Percentiles rank a stretch among this genome's conserved stretches.
Evolutionary conservation across 2,797 vertebrate genomes (phyloP).

Genomic region (Cygnus olor): DNA sequence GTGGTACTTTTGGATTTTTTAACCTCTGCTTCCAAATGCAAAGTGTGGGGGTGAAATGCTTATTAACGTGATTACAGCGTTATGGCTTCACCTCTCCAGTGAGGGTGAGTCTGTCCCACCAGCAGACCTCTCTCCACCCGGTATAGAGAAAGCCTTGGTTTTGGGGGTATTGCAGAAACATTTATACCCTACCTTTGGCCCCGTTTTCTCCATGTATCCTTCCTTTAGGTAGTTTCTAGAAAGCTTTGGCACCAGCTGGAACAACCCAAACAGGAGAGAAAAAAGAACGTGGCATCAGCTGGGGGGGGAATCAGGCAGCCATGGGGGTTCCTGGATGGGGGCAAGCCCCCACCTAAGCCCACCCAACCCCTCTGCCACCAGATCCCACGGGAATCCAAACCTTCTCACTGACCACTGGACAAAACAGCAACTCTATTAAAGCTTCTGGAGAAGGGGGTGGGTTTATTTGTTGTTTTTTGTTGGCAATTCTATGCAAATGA

Average conservation of each 20-base stretch:
- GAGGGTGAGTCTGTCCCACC: background rate
- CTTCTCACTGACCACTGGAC: background rate
- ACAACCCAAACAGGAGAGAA: background rate
- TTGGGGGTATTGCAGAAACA: background rate
- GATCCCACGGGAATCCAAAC: background rate
- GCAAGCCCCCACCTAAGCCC: rapidly evolving
- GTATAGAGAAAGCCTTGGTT: rapidly evolving
- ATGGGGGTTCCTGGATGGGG: background rate
- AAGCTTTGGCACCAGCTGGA: conserved; percentile 94
- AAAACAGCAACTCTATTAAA: background rate
- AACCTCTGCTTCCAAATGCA: background rate
- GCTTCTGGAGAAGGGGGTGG: background rate
- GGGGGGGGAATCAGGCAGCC: rapidly evolving
- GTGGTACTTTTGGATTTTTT: background rate
- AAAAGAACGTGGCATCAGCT: background rate
- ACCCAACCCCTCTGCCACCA: rapidly evolving
- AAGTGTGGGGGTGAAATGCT: background rate
- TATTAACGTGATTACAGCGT: rapidly evolving
- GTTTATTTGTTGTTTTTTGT: too few relatives aligned
- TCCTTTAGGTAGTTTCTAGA: conserved; percentile 98
- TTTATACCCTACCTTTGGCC: conserved; percentile 88
- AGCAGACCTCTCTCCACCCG: background rate
- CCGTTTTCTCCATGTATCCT: conserved; percentile 98
- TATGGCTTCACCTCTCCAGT: background rate
- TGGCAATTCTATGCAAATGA: background rate